Evolutionary conservation across 2,888 invertebrate species (phyloP).

Genomic region (Caenorhabditis panamensis): DNA sequence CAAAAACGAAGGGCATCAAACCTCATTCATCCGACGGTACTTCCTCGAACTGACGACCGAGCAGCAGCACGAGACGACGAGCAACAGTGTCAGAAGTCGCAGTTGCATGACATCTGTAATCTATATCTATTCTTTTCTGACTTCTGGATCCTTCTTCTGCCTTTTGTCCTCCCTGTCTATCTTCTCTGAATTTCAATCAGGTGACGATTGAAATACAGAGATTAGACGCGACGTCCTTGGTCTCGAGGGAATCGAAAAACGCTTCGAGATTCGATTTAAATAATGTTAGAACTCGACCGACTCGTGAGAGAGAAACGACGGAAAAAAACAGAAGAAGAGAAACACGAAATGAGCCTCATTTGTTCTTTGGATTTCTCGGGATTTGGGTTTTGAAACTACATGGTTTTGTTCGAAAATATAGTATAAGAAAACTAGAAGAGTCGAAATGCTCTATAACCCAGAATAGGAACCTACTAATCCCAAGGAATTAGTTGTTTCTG

Average conservation of each 20-base stretch:
- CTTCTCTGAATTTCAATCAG: constrained; percentile 19
- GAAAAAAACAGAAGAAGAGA: not conserved
- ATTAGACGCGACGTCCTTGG: not conserved
- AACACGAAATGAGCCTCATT: not conserved
- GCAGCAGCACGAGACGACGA: constrained; percentile 4
- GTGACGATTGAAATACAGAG: constrained; percentile 10
- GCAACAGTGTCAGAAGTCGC: constrained; percentile 26
- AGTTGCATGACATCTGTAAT: too few species aligned
- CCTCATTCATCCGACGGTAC: constrained; percentile 61
- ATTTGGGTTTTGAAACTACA: not conserved
- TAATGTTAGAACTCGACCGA: constrained; percentile 9
- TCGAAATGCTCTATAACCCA: too few species aligned
- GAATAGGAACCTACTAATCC: too few species aligned
- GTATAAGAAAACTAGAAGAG: too few species aligned
- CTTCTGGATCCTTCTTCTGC: constrained; percentile 21
- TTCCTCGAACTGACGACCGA: constrained; percentile 31
- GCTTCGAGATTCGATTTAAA: constrained; percentile 21
- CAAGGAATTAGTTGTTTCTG: too few species aligned
- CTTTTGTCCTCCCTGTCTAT: constrained; percentile 5
- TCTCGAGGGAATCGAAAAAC: not conserved
- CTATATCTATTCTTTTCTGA: too few species aligned
- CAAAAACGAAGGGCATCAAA: constrained; percentile 39
- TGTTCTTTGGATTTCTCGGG: not conserved
- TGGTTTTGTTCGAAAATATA: too few species aligned
- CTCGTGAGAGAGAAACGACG: not conserved